A percentile compares a stretch with the other conserved stretches of the same genome.
phyloP scores from a whole-genome alignment of 2,113 vertebrate genomes.

The Progne subis region DNA sequence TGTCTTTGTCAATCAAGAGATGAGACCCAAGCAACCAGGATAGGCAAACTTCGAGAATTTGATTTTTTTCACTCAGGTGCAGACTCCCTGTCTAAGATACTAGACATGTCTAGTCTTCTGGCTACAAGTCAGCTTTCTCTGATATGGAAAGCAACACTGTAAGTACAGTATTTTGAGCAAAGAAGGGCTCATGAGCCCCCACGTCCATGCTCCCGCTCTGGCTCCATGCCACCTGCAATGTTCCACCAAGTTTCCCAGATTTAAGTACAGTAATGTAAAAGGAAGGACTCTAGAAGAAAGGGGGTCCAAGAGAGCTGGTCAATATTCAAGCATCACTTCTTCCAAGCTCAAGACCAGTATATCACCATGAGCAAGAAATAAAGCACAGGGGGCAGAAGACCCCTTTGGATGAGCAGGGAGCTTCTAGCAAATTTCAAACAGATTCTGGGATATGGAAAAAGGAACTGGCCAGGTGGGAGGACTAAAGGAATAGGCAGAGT shows the following conservation, averaged over 20 bases:
- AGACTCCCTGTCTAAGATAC: neutral
- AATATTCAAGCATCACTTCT: neutral
- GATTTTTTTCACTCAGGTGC: neutral
- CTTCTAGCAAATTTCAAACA: neutral
- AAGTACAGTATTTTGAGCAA: neutral
- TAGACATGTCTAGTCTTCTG: neutral
- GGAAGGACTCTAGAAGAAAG: neutral
- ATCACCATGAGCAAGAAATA: neutral
- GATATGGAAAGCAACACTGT: neutral
- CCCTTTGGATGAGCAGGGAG: neutral
- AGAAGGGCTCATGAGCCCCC: neutral
- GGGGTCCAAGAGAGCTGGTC: neutral
- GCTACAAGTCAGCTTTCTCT: neutral
- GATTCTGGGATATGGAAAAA: neutral
- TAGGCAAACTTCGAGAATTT: neutral
- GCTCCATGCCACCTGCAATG: neutral
- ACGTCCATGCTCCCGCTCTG: neutral
- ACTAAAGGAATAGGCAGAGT: neutral
- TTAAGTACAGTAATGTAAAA: neutral
- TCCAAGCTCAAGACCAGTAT: neutral
- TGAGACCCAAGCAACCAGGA: neutral
- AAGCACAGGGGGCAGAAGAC: neutral
- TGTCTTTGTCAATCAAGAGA: neutral
- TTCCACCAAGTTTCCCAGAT: neutral
- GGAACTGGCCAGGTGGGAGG: rapidly evolving